These are phyloP conservation scores for Eumerus sabulonum DNA, from an alignment of 2,888 invertebrate species.

Conservation along the genomic window DNA sequence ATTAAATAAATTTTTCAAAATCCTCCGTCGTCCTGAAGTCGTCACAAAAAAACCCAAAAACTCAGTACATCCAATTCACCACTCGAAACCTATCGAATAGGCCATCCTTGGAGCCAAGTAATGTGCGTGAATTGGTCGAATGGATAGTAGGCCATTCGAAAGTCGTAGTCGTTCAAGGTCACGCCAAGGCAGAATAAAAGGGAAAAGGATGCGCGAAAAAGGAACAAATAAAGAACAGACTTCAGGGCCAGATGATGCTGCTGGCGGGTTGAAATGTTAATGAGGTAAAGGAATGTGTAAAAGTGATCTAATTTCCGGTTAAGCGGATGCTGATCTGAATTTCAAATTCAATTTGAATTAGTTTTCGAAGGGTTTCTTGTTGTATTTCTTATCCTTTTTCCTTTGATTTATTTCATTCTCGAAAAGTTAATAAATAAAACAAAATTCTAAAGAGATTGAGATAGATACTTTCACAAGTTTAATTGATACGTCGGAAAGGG, in stretches of 20 bases:
- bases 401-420: too few species aligned
- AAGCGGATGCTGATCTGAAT: conserved; percentile 54
- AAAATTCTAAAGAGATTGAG: background rate
- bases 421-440: too few species aligned
- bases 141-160: too few species aligned
- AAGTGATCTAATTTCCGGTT: conserved; percentile 55
- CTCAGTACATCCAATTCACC: background rate
- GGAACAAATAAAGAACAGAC: conserved; percentile 5
- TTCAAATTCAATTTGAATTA: conserved; percentile 42
- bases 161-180: too few species aligned
- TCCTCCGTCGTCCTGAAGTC: conserved; percentile 23
- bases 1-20: conserved; percentile 53
- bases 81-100: too few species aligned
- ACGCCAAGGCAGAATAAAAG: too few species aligned
- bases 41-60: conserved; percentile 1
- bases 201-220: background rate
- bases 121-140: too few species aligned
- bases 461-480: background rate
- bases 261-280: conserved; percentile 52
- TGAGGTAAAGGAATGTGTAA: conserved; percentile 52
- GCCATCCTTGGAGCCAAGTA: too few species aligned
- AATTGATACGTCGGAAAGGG: background rate
- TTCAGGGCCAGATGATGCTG: conserved; percentile 28
- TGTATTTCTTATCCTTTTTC: too few species aligned
- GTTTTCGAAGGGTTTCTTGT: conserved; percentile 19